phyloP scores from a whole-genome alignment of 2,888 invertebrate species.

The Pyrgus malvae region DNA sequence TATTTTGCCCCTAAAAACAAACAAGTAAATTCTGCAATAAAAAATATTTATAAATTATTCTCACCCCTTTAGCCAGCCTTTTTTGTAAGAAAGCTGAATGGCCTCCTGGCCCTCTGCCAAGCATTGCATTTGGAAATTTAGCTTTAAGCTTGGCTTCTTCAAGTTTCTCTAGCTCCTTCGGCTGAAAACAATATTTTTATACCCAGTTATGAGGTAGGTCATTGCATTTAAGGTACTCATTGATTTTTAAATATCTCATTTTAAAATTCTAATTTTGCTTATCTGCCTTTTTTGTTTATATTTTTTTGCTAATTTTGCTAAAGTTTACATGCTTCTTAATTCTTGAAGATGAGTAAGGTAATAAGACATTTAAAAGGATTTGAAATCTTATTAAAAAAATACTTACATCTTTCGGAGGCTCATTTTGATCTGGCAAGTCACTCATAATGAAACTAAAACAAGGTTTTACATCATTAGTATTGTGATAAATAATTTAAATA shows the following conservation, averaged over 20 bases:
- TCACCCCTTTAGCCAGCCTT: slow-evolving; percentile 95
- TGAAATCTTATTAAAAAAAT: neutral
- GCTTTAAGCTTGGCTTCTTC: slow-evolving; percentile 97
- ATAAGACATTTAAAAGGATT: too few species aligned
- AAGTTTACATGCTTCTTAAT: too few species aligned
- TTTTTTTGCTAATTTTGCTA: too few species aligned
- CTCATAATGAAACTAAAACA: slow-evolving; percentile 54
- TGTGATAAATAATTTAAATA: neutral
- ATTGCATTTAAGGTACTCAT: too few species aligned
- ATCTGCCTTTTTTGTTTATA: too few species aligned
- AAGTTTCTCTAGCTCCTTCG: slow-evolving; percentile 90
- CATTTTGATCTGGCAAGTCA: slow-evolving; percentile 69
- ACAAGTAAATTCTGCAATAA: too few species aligned
- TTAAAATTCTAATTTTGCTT: too few species aligned
- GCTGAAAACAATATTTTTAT: slow-evolving; percentile 50
- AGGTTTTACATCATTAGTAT: neutral
- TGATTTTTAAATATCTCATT: too few species aligned
- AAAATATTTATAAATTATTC: slow-evolving; percentile 42
- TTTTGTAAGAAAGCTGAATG: slow-evolving; percentile 97
- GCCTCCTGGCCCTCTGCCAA: slow-evolving; percentile 87
- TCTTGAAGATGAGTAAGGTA: too few species aligned
- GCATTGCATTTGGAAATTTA: slow-evolving; percentile 90
- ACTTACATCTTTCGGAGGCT: slow-evolving; percentile 55
- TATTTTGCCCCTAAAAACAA: too few species aligned
- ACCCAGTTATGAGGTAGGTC: too few species aligned